Evolutionary conservation across 2,888 invertebrate species (phyloP).

Genomic region (Dromius quadrimaculatus): DNA sequence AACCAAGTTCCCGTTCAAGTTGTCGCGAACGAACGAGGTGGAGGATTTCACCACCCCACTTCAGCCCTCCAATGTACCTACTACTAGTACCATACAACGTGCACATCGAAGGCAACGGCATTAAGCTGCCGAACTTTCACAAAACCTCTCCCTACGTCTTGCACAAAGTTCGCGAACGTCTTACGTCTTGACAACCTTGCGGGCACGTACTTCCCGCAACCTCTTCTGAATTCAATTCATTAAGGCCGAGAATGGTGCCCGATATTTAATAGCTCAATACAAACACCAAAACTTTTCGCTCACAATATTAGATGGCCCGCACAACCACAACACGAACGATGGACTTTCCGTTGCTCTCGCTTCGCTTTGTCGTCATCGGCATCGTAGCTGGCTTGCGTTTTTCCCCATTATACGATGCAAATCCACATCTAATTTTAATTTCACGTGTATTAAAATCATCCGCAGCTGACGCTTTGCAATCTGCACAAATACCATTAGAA

Average conservation of each 20-base stretch:
- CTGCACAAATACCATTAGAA: conserved; percentile 35
- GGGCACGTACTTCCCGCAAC: conserved; percentile 56
- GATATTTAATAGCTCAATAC: conserved; percentile 57
- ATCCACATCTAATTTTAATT: conserved; percentile 73
- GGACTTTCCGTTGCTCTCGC: too few species aligned
- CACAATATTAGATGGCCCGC: conserved; percentile 13
- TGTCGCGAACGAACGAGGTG: too few species aligned
- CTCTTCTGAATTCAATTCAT: conserved; percentile 59
- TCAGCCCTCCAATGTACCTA: neutral
- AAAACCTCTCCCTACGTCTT: conserved; percentile 38
- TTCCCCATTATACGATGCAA: conserved; percentile 73
- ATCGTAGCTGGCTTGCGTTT: too few species aligned
- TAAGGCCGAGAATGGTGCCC: conserved; percentile 57
- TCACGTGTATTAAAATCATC: conserved; percentile 72
- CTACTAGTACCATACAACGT: conserved; percentile 4
- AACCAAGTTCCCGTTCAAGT: conserved; percentile 38
- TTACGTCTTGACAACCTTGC: conserved; percentile 51
- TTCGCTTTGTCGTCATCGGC: too few species aligned
- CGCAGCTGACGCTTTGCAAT: conserved; percentile 72
- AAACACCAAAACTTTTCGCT: conserved; percentile 43
- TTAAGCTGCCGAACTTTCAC: conserved; percentile 50
- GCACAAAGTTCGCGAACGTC: conserved; percentile 37
- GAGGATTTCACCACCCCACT: conserved; percentile 4
- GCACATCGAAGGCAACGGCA: conserved; percentile 36
- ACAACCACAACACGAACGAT: neutral